These are phyloP conservation scores for Micromesistius poutassou DNA, from an alignment of 2,797 vertebrate species.

Conservation along the genomic window DNA sequence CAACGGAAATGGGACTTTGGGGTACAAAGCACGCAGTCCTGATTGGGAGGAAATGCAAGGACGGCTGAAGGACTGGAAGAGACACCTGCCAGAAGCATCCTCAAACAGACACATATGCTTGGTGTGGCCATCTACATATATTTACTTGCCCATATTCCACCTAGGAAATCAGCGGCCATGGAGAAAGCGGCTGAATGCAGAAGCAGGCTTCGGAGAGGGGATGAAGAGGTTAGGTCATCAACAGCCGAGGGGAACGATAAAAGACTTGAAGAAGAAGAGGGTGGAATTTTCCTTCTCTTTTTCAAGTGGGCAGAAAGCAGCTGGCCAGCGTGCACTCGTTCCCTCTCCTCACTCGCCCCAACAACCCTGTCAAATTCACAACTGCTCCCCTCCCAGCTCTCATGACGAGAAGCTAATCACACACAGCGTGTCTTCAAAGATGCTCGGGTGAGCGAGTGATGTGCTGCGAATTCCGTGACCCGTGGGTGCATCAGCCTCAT, in stretches of 20 bases:
- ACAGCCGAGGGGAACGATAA: conserved; percentile 36
- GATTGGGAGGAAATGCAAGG: conserved; percentile 34
- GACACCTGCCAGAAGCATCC: conserved; percentile 30
- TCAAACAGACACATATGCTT: conserved; percentile 10
- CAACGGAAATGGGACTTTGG: conserved; percentile 24
- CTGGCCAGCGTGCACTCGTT: conserved; percentile 30
- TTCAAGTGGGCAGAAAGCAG: conserved; percentile 44
- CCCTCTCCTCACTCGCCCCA: conserved; percentile 22
- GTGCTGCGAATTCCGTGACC: neutral
- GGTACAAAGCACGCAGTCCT: conserved; percentile 24
- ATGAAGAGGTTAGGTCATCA: conserved; percentile 40
- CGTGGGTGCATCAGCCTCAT: too few relatives aligned
- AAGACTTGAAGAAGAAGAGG: conserved; percentile 9
- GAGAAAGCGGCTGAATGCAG: conserved; percentile 15
- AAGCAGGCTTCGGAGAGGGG: conserved; percentile 34
- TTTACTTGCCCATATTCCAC: neutral
- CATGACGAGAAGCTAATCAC: neutral
- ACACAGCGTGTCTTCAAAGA: neutral
- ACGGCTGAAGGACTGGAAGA: conserved; percentile 24
- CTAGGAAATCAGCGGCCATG: conserved; percentile 17
- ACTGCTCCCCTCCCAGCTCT: neutral
- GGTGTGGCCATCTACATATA: conserved; percentile 9
- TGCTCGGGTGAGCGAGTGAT: too few relatives aligned
- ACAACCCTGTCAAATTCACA: conserved; percentile 29
- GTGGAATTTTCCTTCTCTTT: conserved; percentile 23